Conservation (phyloP, 2,888 invertebrate species). For the Eucera pruinosa region DNA sequence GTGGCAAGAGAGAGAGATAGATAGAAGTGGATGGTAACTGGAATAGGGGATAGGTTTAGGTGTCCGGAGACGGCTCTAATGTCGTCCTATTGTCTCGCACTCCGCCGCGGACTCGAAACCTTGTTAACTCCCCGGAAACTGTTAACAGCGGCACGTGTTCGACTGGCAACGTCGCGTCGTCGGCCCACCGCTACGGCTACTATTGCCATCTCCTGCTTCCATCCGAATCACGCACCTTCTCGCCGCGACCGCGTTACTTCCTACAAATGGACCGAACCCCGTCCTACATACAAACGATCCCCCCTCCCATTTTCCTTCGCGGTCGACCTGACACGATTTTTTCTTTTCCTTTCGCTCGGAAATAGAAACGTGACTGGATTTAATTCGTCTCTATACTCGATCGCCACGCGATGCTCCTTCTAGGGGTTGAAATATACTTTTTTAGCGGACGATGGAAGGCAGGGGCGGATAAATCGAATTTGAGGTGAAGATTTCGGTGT, state of each 20-base stretch:
- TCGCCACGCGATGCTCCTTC: not conserved
- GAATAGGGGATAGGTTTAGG: slow-evolving; percentile 69
- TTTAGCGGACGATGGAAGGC: not conserved
- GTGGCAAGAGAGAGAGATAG: slow-evolving; percentile 17
- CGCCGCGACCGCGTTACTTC: slow-evolving; percentile 54
- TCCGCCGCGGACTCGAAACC: slow-evolving; percentile 78
- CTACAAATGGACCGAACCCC: slow-evolving; percentile 60
- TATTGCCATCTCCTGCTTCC: slow-evolving; percentile 59
- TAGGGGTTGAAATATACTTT: not conserved
- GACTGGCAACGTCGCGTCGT: slow-evolving; percentile 54
- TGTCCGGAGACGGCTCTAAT: slow-evolving; percentile 74
- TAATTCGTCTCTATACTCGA: not conserved
- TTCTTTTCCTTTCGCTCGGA: not conserved
- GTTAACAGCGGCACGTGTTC: slow-evolving; percentile 80
- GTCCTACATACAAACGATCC: slow-evolving; percentile 65
- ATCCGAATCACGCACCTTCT: slow-evolving; percentile 65
- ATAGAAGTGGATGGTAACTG: not conserved
- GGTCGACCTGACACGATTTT: slow-evolving; percentile 5
- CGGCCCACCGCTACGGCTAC: slow-evolving; percentile 52
- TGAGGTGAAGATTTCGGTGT: too few relatives aligned
- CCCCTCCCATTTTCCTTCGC: not conserved
- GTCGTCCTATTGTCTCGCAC: slow-evolving; percentile 79
- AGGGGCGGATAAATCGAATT: too few relatives aligned
- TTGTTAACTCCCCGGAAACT: slow-evolving; percentile 83
- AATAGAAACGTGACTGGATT: slow-evolving; percentile 18